Base-by-base conservation (phyloP, 2,797 vertebrate species). In the Melanotaenia boesemani region DNA sequence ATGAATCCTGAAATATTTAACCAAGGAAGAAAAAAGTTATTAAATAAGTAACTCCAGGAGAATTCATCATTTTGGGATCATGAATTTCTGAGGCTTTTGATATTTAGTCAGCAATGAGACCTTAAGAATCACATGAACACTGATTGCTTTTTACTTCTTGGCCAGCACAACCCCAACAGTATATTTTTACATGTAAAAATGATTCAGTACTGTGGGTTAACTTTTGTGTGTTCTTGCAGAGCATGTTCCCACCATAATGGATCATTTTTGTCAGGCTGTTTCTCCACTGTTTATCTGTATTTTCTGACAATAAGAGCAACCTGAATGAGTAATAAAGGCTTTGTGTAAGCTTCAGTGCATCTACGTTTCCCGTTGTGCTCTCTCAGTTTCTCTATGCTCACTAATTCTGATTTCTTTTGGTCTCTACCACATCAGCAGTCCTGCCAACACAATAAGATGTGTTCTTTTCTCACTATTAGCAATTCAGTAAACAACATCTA, bases 401-500 rank as follows among this genome's bases (percentile, higher is more conserved):
- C 74, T 72, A 55, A 71, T 74, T 82, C 70, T 64, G 60, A 56
- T 74, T 76, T 71, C 70, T 80, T 77, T 73, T 44, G 32, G 71
- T 79, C 58, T 63, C 76, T 76, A 55, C 76, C 81, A 64, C 79
- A 80, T 63, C 66, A 44, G 68, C 50, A 58, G 61, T 79, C 62
- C 74, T 66, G 80, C 68, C 77, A 70, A 81, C 73, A 67, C 66
- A 36, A 59, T 36, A 80, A 89, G 84, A 88, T 87, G 70, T 80
- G 81, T 76, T 67, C 60, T 59, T 13, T 74, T 69, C 30, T 67
- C 70, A 69, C 76, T 64, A 37, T 2, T 28, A 73, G 56, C 72
- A 63, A 74, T 81, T 70, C 76, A 85, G 74, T 81, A 84, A 81
- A 83, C 71, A 22, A 50, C 55, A n/a, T 83, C 85, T 76, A 84